Conservation (phyloP, 2,888 invertebrate species). For the Nudaria mundana region DNA sequence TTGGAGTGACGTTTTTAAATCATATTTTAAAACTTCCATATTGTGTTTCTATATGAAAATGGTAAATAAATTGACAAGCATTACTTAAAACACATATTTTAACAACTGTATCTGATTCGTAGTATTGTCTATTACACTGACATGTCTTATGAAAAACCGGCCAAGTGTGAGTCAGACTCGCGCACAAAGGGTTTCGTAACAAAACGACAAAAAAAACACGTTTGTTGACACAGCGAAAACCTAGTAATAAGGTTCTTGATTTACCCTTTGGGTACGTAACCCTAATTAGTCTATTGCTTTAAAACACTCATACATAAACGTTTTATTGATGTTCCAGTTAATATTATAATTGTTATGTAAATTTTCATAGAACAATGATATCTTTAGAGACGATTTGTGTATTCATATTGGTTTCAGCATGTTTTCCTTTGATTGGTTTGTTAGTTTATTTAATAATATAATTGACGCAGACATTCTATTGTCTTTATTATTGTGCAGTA, state of each 20-base stretch:
- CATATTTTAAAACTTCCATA: neutral
- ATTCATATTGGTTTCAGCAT: conserved; percentile 35
- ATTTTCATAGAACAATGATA: conserved; percentile 36
- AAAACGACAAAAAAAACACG: too few relatives aligned
- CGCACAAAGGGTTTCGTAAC: too few relatives aligned
- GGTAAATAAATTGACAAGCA: conserved; percentile 33
- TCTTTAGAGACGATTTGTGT: conserved; percentile 42
- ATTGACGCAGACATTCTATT: conserved; percentile 42
- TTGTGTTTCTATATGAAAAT: conserved; percentile 13
- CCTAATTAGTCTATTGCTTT: conserved; percentile 55
- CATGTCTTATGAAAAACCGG: conserved; percentile 46
- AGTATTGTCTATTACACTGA: conserved; percentile 28
- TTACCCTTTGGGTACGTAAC: too few relatives aligned
- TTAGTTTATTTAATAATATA: conserved; percentile 42
- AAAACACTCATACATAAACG: conserved; percentile 40
- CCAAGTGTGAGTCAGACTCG: too few relatives aligned
- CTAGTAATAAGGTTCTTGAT: too few relatives aligned
- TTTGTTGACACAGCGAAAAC: too few relatives aligned
- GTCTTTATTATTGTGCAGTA: conserved; percentile 15
- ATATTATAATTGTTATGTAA: conserved; percentile 46
- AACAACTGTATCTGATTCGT: conserved; percentile 33
- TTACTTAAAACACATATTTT: conserved; percentile 25
- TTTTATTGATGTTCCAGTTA: conserved; percentile 33
- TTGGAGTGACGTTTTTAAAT: neutral
- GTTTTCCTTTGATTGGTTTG: conserved; percentile 42